Evolutionary conservation across 1,140 invertebrate genomes (phyloP).

Genomic region (Bombus superbus): DNA sequence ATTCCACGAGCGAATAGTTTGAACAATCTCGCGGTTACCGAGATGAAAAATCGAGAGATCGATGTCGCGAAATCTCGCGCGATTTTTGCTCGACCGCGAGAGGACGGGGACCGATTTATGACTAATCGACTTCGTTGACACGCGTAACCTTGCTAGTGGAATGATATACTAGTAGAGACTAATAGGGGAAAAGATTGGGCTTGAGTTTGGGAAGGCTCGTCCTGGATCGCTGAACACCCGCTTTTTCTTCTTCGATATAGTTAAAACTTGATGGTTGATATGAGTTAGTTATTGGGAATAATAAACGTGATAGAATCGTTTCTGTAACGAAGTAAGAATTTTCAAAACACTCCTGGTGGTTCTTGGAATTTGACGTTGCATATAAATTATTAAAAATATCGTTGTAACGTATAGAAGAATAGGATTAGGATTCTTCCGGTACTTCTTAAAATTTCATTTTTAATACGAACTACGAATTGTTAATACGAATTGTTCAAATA

Average conservation of each 20-base stretch:
- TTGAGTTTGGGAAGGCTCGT: background rate
- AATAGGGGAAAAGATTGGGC: background rate
- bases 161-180: conserved; percentile 30
- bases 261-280: background rate
- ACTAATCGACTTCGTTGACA: conserved; percentile 64
- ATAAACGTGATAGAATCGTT: too few species aligned
- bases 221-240: background rate
- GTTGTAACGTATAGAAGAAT: too few species aligned
- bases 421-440: too few species aligned
- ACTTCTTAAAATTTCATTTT: too few species aligned
- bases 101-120: conserved; percentile 71
- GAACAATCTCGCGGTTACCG: background rate
- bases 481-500: too few species aligned
- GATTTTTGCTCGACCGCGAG: conserved; percentile 1
- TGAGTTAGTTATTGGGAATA: too few species aligned
- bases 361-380: too few species aligned
- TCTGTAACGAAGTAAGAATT: background rate
- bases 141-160: conserved; percentile 32
- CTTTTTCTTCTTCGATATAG: conserved; percentile 18
- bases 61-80: background rate
- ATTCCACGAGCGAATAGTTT: background rate
- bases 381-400: too few species aligned
- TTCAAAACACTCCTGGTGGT: background rate
- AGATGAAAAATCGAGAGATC: conserved; percentile 23
- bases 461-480: too few species aligned